Percentiles rank a stretch among this genome's conserved stretches.
Evolutionary conservation across 2,888 invertebrate genomes (phyloP).

Genomic region (Pristionchus maxplancki): DNA sequence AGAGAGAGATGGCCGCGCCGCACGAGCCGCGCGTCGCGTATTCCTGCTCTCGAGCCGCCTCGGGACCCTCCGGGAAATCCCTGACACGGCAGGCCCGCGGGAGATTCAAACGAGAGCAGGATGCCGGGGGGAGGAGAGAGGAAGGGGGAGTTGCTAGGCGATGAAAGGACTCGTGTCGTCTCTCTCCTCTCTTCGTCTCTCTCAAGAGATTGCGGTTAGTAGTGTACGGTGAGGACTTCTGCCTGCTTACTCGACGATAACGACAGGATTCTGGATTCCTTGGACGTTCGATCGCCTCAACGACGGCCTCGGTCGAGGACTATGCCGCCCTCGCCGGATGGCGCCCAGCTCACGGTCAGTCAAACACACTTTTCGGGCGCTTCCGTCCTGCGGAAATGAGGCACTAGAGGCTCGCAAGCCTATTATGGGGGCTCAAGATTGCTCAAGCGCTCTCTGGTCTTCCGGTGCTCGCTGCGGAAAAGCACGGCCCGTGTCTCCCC

Average conservation of each 20-base stretch:
- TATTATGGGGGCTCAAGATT: not conserved
- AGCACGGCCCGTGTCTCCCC: not conserved
- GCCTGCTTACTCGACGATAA: not conserved
- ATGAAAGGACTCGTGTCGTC: constrained; percentile 13
- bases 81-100: not conserved
- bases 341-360: not conserved
- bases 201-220: not conserved
- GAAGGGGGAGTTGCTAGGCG: constrained; percentile 20
- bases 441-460: constrained; percentile 11
- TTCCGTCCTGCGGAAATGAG: too few relatives aligned
- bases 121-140: not conserved
- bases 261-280: not conserved
- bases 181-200: constrained; percentile 2
- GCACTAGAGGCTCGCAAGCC: not conserved
- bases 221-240: not conserved
- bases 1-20: constrained; percentile 46
- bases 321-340: not conserved
- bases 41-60: not conserved
- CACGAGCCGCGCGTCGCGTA: constrained; percentile 30
- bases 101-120: not conserved
- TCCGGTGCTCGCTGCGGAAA: constrained; percentile 1
- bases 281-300: not conserved
- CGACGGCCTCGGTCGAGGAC: not conserved
- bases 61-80: not conserved
- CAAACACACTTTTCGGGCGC: too few relatives aligned